phyloP scores from a whole-genome alignment of 2,113 vertebrate species.

The Leptodactylus fuscus region DNA sequence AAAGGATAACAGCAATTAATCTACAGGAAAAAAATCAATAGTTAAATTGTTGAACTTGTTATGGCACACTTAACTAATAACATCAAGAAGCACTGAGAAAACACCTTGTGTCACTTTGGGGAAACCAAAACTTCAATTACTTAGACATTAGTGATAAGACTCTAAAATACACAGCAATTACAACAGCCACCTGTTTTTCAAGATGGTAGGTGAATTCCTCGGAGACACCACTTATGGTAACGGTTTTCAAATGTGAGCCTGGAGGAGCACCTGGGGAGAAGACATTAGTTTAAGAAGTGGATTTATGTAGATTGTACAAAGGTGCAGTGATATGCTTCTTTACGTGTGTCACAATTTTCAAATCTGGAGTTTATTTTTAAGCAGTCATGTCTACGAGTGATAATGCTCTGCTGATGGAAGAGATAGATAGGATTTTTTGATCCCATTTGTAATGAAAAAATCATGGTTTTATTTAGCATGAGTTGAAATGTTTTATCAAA shows the following conservation, averaged over 20 bases:
- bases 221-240: conserved; percentile 44
- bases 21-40: not conserved
- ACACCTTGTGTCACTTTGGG: conserved; percentile 14
- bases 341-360: not conserved
- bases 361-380: not conserved
- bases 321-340: not conserved
- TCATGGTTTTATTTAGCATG: too few species aligned
- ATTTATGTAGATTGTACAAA: conserved; percentile 31
- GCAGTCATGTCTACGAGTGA: too few species aligned
- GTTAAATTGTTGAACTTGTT: conserved; percentile 1
- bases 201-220: conserved; percentile 47
- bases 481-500: too few species aligned
- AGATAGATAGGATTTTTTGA: too few species aligned
- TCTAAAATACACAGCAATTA: conserved; percentile 39
- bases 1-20: not conserved
- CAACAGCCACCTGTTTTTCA: conserved; percentile 47
- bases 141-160: conserved; percentile 36
- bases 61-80: conserved; percentile 1
- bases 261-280: conserved; percentile 46
- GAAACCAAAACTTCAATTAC: conserved; percentile 40
- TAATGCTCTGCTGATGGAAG: not conserved
- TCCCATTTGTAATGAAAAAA: too few species aligned
- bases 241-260: conserved; percentile 5
- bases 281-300: conserved; percentile 32
- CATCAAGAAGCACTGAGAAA: not conserved